Percentiles rank a stretch among this genome's conserved stretches.
phyloP scores from a whole-genome alignment of 2,113 vertebrate species.

The Lepus europaeus region DNA sequence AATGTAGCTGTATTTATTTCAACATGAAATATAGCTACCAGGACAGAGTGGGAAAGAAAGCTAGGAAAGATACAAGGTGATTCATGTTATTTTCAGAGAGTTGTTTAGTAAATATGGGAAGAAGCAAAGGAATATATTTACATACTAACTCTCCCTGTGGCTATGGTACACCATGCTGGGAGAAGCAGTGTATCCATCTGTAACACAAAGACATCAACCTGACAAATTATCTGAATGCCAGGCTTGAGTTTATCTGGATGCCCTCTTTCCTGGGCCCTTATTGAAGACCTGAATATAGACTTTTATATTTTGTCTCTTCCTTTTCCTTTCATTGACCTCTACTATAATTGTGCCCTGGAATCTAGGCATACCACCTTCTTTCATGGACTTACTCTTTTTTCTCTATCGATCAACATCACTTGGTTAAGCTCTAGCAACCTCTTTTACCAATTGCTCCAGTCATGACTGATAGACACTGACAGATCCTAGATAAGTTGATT shows the following conservation, averaged over 20 bases:
- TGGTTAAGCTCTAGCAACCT: conserved; percentile 31
- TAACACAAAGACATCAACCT: not conserved
- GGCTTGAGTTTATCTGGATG: not conserved
- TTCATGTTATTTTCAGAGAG: conserved; percentile 31
- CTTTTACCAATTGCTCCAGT: conserved; percentile 22
- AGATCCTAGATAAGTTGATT: not conserved
- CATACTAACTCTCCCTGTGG: not conserved
- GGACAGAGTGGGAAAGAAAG: not conserved
- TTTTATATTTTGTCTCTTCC: not conserved
- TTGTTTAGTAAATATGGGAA: conserved; percentile 28
- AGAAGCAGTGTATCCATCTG: not conserved
- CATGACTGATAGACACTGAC: not conserved
- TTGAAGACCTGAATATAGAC: not conserved
- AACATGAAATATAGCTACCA: conserved; percentile 38
- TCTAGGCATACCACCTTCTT: not conserved
- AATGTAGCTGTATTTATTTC: conserved; percentile 51
- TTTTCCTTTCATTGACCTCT: not conserved
- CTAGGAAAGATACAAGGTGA: not conserved
- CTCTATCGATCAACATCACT: conserved; percentile 32
- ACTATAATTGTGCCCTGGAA: not conserved
- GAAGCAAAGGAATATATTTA: conserved; percentile 17
- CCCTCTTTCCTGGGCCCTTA: not conserved
- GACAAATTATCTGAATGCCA: not conserved
- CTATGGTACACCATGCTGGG: not conserved
- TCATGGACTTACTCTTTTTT: not conserved